Percentiles rank a stretch among this genome's conserved stretches.
phyloP scores from a whole-genome alignment of 2,888 invertebrate genomes.

The Aleiodes leptofemur region DNA sequence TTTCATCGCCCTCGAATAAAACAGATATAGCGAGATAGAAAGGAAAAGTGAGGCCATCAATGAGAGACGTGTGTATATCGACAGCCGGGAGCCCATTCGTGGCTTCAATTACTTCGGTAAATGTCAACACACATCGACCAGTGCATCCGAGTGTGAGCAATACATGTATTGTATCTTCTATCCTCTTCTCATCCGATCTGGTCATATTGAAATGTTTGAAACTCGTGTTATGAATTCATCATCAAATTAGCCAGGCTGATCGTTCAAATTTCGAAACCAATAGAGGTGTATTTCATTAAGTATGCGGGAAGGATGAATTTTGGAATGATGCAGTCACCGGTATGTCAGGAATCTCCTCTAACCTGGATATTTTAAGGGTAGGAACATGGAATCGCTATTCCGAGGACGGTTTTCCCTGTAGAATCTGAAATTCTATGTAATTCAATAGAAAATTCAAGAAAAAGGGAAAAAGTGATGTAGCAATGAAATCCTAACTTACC shows the following conservation, averaged over 20 bases:
- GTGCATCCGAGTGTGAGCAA: not conserved
- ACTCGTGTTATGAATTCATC: constrained; percentile 43
- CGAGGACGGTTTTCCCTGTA: not conserved
- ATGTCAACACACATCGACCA: constrained; percentile 36
- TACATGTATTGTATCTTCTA: not conserved
- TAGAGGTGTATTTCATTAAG: constrained; percentile 50
- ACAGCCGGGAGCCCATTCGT: constrained; percentile 50
- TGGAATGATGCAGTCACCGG: not conserved
- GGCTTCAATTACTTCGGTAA: constrained; percentile 50
- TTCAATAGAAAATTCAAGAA: not conserved
- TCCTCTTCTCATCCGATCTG: constrained; percentile 26
- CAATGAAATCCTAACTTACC: not conserved
- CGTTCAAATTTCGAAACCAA: constrained; percentile 60
- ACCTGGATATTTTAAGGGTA: constrained; percentile 19
- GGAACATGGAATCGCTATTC: not conserved
- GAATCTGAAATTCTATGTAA: not conserved
- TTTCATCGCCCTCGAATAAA: constrained; percentile 22
- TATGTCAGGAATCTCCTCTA: constrained; percentile 42
- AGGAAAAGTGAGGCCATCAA: constrained; percentile 28
- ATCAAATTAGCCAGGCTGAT: constrained; percentile 60
- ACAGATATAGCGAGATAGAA: constrained; percentile 25
- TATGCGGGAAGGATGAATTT: not conserved
- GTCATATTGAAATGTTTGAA: constrained; percentile 23
- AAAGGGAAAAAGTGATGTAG: not conserved
- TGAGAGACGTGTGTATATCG: constrained; percentile 31